Evolutionary conservation across 1,140 invertebrate species (phyloP).

Genomic region (Euwallacea fornicatus): DNA sequence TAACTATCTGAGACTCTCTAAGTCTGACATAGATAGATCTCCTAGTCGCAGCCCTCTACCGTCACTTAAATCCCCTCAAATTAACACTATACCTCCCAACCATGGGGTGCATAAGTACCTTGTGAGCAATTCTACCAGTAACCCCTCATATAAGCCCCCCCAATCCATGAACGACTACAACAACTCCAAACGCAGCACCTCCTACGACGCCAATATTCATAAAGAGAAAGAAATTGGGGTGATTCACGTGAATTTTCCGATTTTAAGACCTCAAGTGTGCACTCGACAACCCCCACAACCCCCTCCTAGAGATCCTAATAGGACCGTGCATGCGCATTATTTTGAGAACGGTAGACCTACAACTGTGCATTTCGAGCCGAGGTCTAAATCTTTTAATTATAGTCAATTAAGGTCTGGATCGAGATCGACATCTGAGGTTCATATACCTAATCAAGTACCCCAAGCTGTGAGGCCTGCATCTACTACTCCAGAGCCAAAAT

Average conservation of each 20-base stretch:
- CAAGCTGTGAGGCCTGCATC: slow-evolving; percentile 59
- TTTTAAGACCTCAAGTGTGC: slow-evolving; percentile 43
- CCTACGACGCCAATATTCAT: slow-evolving; percentile 50
- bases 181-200: slow-evolving; percentile 43
- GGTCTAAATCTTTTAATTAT: slow-evolving; percentile 38
- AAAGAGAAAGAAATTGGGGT: slow-evolving; percentile 44
- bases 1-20: slow-evolving; percentile 47
- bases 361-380: slow-evolving; percentile 58
- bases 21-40: slow-evolving; percentile 48
- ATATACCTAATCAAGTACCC: slow-evolving; percentile 50
- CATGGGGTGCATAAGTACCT: slow-evolving; percentile 43
- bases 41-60: slow-evolving; percentile 45
- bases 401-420: slow-evolving; percentile 39
- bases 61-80: slow-evolving; percentile 30
- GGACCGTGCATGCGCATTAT: slow-evolving; percentile 57
- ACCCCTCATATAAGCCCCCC: slow-evolving; percentile 47
- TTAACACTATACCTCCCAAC: slow-evolving; percentile 51
- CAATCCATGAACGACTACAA: slow-evolving; percentile 48
- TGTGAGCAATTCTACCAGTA: slow-evolving; percentile 48
- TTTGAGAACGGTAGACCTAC: slow-evolving; percentile 58
- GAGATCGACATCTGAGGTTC: slow-evolving; percentile 61
- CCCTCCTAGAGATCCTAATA: slow-evolving; percentile 68
- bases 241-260: slow-evolving; percentile 46
- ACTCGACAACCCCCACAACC: slow-evolving; percentile 61
- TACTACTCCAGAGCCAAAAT: slow-evolving; percentile 56